phyloP scores from a whole-genome alignment of 2,113 vertebrate species.

The Ornithorhynchus anatinus region DNA sequence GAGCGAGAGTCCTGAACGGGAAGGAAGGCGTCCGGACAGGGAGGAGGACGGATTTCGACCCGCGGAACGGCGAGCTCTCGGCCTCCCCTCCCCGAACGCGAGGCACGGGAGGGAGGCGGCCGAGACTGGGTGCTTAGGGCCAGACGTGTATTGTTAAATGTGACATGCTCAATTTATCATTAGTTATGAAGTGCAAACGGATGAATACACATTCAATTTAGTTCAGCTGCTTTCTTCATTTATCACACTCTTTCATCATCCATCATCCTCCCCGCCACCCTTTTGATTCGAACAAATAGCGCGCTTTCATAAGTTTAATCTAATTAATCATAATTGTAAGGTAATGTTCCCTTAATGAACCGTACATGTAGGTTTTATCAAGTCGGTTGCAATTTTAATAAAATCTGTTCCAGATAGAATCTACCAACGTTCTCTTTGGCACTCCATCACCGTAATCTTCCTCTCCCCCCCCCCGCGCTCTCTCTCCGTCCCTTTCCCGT shows the following conservation, averaged over 20 bases:
- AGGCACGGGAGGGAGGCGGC: conserved; percentile 65
- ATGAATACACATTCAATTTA: conserved; percentile 99
- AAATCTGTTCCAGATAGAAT: conserved; percentile 78
- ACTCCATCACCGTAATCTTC: conserved; percentile 48
- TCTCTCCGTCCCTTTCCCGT: conserved; percentile 23
- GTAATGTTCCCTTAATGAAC: conserved; percentile 97
- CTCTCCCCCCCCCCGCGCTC: conserved; percentile 24
- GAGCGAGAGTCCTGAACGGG: no score
- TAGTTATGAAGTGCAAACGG: conserved; percentile 96
- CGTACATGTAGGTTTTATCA: conserved; percentile 87
- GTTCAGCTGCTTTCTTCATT: conserved; percentile 97
- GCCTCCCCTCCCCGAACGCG: conserved; percentile 73
- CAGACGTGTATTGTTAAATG: conserved; percentile 89
- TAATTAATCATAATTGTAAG: conserved; percentile 96
- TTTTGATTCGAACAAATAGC: conserved; percentile 88
- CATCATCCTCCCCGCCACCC: conserved; percentile 85
- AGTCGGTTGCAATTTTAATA: conserved; percentile 86
- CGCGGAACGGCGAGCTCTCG: conserved; percentile 65
- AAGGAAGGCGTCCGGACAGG: conserved; percentile 53
- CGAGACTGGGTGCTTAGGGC: conserved; percentile 80
- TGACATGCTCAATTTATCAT: conserved; percentile 99
- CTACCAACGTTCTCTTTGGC: conserved; percentile 71
- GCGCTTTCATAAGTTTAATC: conserved; percentile 93
- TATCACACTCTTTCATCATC: conserved; percentile 92
- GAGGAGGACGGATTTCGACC: conserved; percentile 44